Evolutionary conservation across 2,888 invertebrate species (phyloP).

Genomic region (Ceramica pisi): DNA sequence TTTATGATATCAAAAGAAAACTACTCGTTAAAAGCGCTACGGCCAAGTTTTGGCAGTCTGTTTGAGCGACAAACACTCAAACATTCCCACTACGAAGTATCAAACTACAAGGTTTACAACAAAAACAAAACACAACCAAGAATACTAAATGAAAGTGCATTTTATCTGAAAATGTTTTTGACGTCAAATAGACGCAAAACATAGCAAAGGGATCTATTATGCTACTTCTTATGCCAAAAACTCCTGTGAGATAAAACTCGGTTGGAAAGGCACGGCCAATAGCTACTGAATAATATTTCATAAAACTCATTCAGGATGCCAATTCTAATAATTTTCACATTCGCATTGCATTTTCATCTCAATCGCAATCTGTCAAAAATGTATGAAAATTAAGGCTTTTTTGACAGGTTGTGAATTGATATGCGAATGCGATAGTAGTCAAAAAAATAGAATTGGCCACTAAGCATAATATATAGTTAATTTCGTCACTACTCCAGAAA

Average conservation of each 20-base stretch:
- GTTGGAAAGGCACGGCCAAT: not conserved
- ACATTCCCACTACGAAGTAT: constrained; percentile 3
- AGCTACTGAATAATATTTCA: not conserved
- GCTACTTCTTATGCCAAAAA: not conserved
- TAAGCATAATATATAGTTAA: not conserved
- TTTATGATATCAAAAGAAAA: no score
- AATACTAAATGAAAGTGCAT: constrained; percentile 61
- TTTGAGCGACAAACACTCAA: constrained; percentile 39
- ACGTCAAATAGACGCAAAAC: constrained; percentile 71
- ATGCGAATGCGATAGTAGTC: no score
- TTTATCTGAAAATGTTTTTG: constrained; percentile 72
- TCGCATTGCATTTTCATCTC: no score
- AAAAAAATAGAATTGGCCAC: no score
- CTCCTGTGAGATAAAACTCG: not conserved
- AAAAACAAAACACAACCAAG: constrained; percentile 40
- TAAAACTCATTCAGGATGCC: not conserved
- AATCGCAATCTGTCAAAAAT: no score
- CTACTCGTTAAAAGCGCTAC: no score
- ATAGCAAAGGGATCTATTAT: constrained; percentile 54
- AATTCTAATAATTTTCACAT: no score
- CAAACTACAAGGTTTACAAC: constrained; percentile 10
- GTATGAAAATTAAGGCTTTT: no score
- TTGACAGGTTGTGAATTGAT: no score
- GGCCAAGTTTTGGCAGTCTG: constrained; percentile 45
- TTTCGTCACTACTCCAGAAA: not conserved